These are phyloP conservation scores for Drosophila merina DNA, from an alignment of 2,888 invertebrate genomes.

Conservation along the genomic window DNA sequence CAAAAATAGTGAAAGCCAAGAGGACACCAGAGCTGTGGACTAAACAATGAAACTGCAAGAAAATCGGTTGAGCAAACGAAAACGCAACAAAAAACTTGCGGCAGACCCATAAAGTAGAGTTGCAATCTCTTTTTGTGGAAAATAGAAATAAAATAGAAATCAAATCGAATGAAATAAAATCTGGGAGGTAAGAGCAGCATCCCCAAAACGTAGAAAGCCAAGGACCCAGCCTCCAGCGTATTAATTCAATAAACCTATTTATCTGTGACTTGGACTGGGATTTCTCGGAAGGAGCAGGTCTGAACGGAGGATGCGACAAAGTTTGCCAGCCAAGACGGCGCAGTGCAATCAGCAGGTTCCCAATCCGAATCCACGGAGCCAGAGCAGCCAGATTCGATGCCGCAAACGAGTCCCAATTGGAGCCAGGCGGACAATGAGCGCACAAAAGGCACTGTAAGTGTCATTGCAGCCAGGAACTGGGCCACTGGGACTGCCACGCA, in stretches of 20 bases:
- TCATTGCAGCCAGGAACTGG: constrained; percentile 70
- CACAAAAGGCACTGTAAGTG: constrained; percentile 70
- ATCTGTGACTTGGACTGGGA: constrained; percentile 54
- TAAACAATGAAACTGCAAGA: constrained; percentile 28
- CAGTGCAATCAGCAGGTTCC: constrained; percentile 64
- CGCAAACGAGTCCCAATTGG: constrained; percentile 76
- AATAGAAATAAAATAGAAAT: constrained; percentile 17
- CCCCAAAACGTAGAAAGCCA: constrained; percentile 10
- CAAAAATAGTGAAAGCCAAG: constrained; percentile 25
- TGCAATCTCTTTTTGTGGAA: constrained; percentile 20
- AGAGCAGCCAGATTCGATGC: constrained; percentile 57
- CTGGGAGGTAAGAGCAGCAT: constrained; percentile 8
- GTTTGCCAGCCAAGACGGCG: constrained; percentile 58
- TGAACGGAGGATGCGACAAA: constrained; percentile 69
- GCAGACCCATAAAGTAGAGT: constrained; percentile 22
- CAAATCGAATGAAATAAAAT: constrained; percentile 28
- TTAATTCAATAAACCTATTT: constrained; percentile 77
- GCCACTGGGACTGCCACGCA: constrained; percentile 64
- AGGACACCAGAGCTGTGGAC: neutral
- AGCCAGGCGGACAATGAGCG: constrained; percentile 61
- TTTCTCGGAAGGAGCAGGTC: constrained; percentile 27
- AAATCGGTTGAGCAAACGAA: constrained; percentile 18
- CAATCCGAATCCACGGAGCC: constrained; percentile 11
- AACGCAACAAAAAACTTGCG: constrained; percentile 29
- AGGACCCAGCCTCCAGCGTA: constrained; percentile 47